Conservation (phyloP, 53 echinoderm and acorn worm genomes). For the Astropecten irregularis region DNA sequence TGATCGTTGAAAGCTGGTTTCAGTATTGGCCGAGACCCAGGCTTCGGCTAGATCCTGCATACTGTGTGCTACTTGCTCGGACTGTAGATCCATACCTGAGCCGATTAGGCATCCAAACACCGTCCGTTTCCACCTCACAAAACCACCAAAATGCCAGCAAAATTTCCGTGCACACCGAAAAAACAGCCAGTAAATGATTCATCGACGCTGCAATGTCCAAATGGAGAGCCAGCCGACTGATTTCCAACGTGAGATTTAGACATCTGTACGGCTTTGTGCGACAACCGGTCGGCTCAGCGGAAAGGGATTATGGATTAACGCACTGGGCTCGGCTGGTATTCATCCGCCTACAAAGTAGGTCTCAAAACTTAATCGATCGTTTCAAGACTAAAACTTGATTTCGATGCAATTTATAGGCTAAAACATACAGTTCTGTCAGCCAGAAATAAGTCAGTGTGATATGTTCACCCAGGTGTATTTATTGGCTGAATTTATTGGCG, state of each 20-base stretch:
- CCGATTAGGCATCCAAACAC: constrained; percentile 58
- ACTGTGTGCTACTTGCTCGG: constrained; percentile 44
- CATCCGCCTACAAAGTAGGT: constrained; percentile 47
- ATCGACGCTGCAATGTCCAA: constrained; percentile 26
- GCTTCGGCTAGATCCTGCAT: constrained; percentile 86
- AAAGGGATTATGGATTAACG: constrained; percentile 83
- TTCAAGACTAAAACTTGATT: not conserved
- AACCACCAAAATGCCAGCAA: constrained; percentile 9
- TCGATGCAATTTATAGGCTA: not conserved
- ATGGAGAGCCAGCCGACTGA: constrained; percentile 35
- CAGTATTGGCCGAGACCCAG: constrained; percentile 73
- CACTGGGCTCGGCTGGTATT: constrained; percentile 54
- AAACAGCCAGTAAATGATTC: constrained; percentile 35
- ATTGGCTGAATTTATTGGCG: not conserved
- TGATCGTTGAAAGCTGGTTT: constrained; percentile 62
- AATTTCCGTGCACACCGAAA: constrained; percentile 7
- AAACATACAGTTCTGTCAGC: no score
- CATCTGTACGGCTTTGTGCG: constrained; percentile 77
- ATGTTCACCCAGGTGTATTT: no score
- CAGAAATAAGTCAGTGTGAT: no score
- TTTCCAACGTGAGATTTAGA: constrained; percentile 56
- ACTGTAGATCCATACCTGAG: constrained; percentile 73
- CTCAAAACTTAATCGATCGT: not conserved
- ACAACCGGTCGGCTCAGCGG: constrained; percentile 75
- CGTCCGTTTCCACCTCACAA: constrained; percentile 40